Conservation (phyloP, 1,140 invertebrate genomes). For the Drosophila repletoides region DNA sequence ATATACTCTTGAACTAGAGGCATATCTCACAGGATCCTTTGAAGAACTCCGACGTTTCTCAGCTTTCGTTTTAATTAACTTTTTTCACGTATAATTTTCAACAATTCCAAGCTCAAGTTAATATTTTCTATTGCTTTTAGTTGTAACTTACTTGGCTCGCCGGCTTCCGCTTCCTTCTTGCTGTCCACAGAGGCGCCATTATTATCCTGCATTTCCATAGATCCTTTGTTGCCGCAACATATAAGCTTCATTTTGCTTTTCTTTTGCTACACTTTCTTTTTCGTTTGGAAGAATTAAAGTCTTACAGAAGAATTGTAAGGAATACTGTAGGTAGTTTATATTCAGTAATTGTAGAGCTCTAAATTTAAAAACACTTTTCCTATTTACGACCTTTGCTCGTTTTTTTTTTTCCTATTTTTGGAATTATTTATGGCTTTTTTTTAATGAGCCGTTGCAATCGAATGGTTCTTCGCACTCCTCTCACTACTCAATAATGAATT, state of each 20-base stretch:
- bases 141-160: slow-evolving; percentile 21
- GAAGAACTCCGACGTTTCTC: no score
- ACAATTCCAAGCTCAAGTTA: no score
- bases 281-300: neutral
- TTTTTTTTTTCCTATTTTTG: neutral
- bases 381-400: slow-evolving; percentile 13
- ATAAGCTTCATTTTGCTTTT: slow-evolving; percentile 29
- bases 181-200: neutral
- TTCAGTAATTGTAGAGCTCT: slow-evolving; percentile 12
- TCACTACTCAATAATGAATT: slow-evolving; percentile 18
- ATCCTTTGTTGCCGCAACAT: slow-evolving; percentile 30
- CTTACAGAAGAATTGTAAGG: neutral
- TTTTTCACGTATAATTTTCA: no score
- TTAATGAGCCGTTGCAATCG: slow-evolving; percentile 59
- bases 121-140: neutral
- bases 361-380: slow-evolving; percentile 1
- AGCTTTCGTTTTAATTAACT: no score
- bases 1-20: no score
- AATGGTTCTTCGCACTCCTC: neutral
- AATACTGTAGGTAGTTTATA: neutral
- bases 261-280: neutral
- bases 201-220: slow-evolving; percentile 11
- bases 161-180: slow-evolving; percentile 33
- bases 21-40: no score
- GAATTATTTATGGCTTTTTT: slow-evolving; percentile 19